Base-by-base conservation (phyloP, 2,113 vertebrate species). In the Lagopus leucura region DNA sequence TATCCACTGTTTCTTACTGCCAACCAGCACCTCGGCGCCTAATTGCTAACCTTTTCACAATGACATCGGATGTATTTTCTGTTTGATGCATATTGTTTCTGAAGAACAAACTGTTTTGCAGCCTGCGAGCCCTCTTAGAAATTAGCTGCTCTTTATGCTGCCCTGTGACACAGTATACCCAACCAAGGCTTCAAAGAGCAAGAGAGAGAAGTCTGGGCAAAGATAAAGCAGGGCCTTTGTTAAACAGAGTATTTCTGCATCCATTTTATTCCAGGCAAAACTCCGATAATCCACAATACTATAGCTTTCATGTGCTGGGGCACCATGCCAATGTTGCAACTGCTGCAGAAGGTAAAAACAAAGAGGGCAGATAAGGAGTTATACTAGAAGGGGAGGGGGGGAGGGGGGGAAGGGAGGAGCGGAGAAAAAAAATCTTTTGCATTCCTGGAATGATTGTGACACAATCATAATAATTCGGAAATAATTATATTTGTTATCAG, bases 401-500 rank as follows among this genome's bases (percentile, higher is more conserved):
- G 34, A 36, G 34, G 34, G 34, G 43, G 43, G 18, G 42, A 57
- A 60, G 58, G 42, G 30, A 89, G 36, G 42, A 69, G 42, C 11
- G 38, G 17, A 10, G 30, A 38, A 54, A 69, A 69, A 90, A 71
- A 52, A 87, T 93, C 69, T 94, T 97, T 92, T 94, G 88, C 96
- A 94, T 97, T 96, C 94, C 91, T 89, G 63, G 81, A 96, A 92
- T 94, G 92, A 84, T 86, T 94, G 86, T 83, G 93, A 82, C 90
- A 95, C 75, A 88, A 94, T 96, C 94, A 93, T 94, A 93, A 97
- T 95, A 97, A 96, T 97, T 97, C 4, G 0, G 95, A 96, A 96
- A 95, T 96, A 97, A 96, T 97, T 97, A 95, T 96, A 92, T 97
- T 97, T 96, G 94, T 96, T 97, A 95, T 97, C 96, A 93, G 88